Evolutionary conservation across 1,140 invertebrate species (phyloP).

Genomic region (Dufourea novaeangliae): DNA sequence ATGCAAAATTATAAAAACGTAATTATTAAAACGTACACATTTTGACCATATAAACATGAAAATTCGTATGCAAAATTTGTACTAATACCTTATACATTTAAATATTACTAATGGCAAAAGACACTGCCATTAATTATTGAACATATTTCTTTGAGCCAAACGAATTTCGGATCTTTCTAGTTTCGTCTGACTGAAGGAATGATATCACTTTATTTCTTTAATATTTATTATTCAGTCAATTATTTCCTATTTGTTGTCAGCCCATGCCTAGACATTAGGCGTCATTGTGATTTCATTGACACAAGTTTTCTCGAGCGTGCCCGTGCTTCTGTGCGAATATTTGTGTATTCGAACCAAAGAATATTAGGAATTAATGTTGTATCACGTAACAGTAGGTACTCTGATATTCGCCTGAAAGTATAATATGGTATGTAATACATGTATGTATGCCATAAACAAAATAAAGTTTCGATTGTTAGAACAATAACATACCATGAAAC

Average conservation of each 20-base stretch:
- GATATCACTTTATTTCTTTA: slow-evolving; percentile 13
- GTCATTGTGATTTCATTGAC: slow-evolving; percentile 94
- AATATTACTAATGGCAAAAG: slow-evolving; percentile 4
- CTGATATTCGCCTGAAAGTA: slow-evolving; percentile 90
- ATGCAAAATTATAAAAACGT: slow-evolving; percentile 12
- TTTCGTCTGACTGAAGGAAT: slow-evolving; percentile 24
- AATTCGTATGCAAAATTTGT: slow-evolving; percentile 48
- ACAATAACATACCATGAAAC: slow-evolving; percentile 89
- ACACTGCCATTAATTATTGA: background rate
- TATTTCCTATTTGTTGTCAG: slow-evolving; percentile 68
- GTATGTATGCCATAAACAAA: background rate
- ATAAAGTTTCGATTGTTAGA: slow-evolving; percentile 4
- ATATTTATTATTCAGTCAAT: slow-evolving; percentile 42
- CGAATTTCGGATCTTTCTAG: background rate
- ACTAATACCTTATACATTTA: slow-evolving; percentile 35
- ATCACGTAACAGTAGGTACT: slow-evolving; percentile 93
- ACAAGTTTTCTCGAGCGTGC: slow-evolving; percentile 91
- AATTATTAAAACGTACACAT: slow-evolving; percentile 7
- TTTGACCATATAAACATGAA: slow-evolving; percentile 14
- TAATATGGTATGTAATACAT: slow-evolving; percentile 28
- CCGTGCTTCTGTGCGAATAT: slow-evolving; percentile 90
- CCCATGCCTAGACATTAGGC: slow-evolving; percentile 77
- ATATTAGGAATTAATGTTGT: slow-evolving; percentile 96
- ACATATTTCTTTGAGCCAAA: slow-evolving; percentile 6
- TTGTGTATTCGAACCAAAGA: slow-evolving; percentile 97